Evolutionary conservation across 2,797 vertebrate species (phyloP), one percentile per base, ranked within the genome.

Genomic region (Platyrinchus mystaceus): DNA sequence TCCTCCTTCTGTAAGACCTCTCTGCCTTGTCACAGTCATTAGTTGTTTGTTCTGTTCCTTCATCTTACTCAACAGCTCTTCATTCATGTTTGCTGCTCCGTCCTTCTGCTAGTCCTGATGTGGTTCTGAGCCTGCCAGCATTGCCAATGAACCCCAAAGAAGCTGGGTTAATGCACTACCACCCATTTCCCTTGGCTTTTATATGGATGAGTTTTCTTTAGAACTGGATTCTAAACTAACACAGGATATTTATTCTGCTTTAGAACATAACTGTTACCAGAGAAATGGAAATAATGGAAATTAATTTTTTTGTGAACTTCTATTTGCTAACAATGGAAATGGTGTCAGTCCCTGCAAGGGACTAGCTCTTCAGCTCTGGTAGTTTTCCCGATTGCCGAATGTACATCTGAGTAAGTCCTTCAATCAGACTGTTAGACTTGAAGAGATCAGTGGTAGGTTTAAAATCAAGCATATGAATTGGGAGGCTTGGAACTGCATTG

Each of bases 231-330:
- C 41, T 80, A 95, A 93, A 76, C 53, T 77, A 96, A 93, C 22
- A 92, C 74, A 91, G 39, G 36, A 59, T 94, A 96, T 95, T 96
- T 90, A 95, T 75, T 94, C 82, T 95, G 50, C 60, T 94, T 91
- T 74, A 91, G 87, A 94, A 86, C 28, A 95, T 76, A 96, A 81
- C 26, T 3, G 0, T 89, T 77, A 80, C 66, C 93, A 79, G 60
- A 95, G 89, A 79, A 94, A 93, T 39, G 92, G 62, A 94, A 95
- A 94, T 20, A 82, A 47, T 8, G 52, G 49, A 91, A 92, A 58
- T 39, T 85, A 90, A 90, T 75, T 90, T 77, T 76, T 74, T 62
- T 64, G 50, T 87, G 52, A 93, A 75, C 7, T 23, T 84, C 34
- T 68, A 14, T 62, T 91, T 91, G 55, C 66, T 44, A 76, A 63